phyloP scores from a whole-genome alignment of 1,140 invertebrate genomes.

The Lepidotrigona ventralis region DNA sequence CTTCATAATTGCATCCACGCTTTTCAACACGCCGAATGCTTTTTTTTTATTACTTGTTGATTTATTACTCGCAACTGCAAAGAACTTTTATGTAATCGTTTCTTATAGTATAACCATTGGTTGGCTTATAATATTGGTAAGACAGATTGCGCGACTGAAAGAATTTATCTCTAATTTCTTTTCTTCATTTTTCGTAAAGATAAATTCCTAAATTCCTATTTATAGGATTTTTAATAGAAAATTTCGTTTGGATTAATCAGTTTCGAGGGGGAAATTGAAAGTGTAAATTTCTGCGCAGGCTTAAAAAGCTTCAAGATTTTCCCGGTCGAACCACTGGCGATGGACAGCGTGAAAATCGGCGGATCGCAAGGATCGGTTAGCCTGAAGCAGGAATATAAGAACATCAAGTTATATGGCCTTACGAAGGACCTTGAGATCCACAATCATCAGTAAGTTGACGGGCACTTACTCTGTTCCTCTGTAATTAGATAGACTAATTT shows the following conservation, averaged over 20 bases:
- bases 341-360: slow-evolving; percentile 81
- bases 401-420: slow-evolving; percentile 82
- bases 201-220: not conserved
- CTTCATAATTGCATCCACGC: too few relatives aligned
- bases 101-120: not conserved
- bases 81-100: not conserved
- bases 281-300: slow-evolving; percentile 52
- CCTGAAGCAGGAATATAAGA: slow-evolving; percentile 82
- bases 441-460: slow-evolving; percentile 30
- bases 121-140: too few relatives aligned
- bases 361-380: slow-evolving; percentile 80
- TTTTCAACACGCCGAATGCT: too few relatives aligned
- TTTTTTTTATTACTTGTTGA: too few relatives aligned
- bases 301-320: slow-evolving; percentile 64
- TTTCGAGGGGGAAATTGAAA: not conserved
- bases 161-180: not conserved
- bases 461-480: not conserved
- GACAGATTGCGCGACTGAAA: not conserved
- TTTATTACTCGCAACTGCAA: not conserved
- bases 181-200: too few relatives aligned
- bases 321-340: slow-evolving; percentile 81
- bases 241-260: too few relatives aligned
- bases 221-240: too few relatives aligned
- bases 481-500: not conserved
- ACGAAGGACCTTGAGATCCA: slow-evolving; percentile 78